These are phyloP conservation scores for Limenitis camilla DNA, from an alignment of 2,888 invertebrate species.

Conservation along the genomic window DNA sequence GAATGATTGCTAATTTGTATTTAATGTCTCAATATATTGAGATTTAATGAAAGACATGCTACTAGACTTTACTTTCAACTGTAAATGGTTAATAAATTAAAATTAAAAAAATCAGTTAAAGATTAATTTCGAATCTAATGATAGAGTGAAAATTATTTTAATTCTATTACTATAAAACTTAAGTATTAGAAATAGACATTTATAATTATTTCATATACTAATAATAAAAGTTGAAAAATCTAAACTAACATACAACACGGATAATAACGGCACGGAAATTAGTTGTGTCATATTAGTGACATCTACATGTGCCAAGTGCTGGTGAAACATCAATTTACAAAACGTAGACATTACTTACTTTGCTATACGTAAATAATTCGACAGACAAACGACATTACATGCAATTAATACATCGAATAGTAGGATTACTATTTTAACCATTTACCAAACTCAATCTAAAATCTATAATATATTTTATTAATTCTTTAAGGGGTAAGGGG, in stretches of 20 bases:
- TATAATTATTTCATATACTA: not conserved
- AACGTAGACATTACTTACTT: constrained; percentile 24
- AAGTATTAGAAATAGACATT: not conserved
- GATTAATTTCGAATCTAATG: constrained; percentile 3
- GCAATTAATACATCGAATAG: constrained; percentile 34
- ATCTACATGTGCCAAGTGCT: constrained; percentile 52
- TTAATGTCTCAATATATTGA: not conserved
- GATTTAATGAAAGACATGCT: constrained; percentile 4
- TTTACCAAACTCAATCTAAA: not conserved
- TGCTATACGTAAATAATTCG: constrained; percentile 19
- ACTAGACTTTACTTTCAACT: not conserved
- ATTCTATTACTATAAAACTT: no score
- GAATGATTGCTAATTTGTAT: constrained; percentile 2
- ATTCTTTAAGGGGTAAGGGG: no score
- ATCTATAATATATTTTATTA: not conserved
- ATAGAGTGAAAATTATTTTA: no score
- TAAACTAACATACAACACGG: constrained; percentile 13
- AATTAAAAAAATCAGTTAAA: constrained; percentile 1
- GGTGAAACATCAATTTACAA: constrained; percentile 38
- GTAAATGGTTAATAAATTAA: constrained; percentile 5
- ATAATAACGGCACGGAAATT: constrained; percentile 35
- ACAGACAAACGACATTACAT: constrained; percentile 49
- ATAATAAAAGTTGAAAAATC: not conserved
- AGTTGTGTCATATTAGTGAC: constrained; percentile 58
- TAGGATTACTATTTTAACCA: constrained; percentile 23